phyloP scores from a whole-genome alignment of 2,797 vertebrate species.

The Sebastes kiyomatsui region DNA sequence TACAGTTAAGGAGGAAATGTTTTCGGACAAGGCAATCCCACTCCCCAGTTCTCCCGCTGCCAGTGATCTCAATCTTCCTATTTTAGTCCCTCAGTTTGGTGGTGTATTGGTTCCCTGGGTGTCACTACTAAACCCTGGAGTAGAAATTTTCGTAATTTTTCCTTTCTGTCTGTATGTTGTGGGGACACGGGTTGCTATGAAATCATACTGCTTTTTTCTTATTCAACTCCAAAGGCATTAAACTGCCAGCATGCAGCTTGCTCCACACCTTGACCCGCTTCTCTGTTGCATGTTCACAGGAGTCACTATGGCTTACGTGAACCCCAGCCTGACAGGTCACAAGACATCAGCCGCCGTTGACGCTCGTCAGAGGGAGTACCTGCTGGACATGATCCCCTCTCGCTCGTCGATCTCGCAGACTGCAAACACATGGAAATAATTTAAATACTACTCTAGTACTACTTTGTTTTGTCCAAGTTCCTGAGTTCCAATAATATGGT shows the following conservation, averaged over 20 bases:
- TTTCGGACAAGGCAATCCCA: conserved; percentile 70
- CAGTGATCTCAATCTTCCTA: conserved; percentile 52
- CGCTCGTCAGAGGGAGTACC: conserved; percentile 97
- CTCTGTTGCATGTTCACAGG: conserved; percentile 80
- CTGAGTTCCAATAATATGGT: conserved; percentile 49
- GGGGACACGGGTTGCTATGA: conserved; percentile 11
- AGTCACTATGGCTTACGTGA: conserved; percentile 93
- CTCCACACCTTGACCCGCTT: conserved; percentile 10
- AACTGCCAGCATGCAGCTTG: neutral
- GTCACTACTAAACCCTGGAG: conserved; percentile 26
- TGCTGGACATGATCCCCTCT: conserved; percentile 97
- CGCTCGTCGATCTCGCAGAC: conserved; percentile 94
- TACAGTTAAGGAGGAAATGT: conserved; percentile 51
- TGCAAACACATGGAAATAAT: conserved; percentile 95
- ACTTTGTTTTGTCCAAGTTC: conserved; percentile 42
- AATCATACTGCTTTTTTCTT: neutral
- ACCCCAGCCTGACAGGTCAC: conserved; percentile 90
- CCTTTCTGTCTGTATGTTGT: conserved; percentile 40
- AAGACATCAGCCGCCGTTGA: conserved; percentile 88
- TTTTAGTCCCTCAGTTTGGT: conserved; percentile 51
- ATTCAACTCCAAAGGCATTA: neutral
- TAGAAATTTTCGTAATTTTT: conserved; percentile 22
- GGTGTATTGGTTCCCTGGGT: conserved; percentile 41
- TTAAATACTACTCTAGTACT: conserved; percentile 21
- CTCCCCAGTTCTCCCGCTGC: conserved; percentile 10